Evolutionary conservation across 2,888 invertebrate genomes (phyloP), one percentile per base, ranked within the genome.

Genomic region (Notodonta dromedarius): DNA sequence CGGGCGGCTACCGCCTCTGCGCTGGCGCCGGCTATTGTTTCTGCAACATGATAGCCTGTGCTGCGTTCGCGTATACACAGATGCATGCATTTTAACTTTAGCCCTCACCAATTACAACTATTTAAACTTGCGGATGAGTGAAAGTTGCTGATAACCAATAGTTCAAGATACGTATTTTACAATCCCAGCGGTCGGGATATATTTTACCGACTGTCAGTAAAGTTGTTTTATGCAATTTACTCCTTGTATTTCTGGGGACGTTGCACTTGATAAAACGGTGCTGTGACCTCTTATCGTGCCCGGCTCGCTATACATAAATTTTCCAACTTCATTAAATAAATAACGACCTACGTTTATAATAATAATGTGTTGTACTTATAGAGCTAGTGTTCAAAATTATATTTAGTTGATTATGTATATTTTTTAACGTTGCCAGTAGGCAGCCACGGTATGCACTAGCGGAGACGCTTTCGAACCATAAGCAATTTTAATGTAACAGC

Each of bases 211-310:
- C 55, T 16, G 16, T 12, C 51, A 16, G 24, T 24, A 24, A 57
- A 11, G 16, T 57, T 24, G 57, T 35, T 58, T 56, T 50, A 51
- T 62, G 62, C 65, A 57, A 64, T 70, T 61, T 69, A 66, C 62
- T 66, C 61, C 61, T 62, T 73, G 72, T 70, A 71, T 74, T 72
- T 67, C 69, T 64, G 62, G 71, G 78, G 79, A 60, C 79, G 71
- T 73, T 77, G 80, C 70, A 70, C 78, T 73, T 55, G 63, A 61
- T 75, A 72, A 77, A 70, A 63, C 56, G 58, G 63, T 63, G 61
- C 65, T 72, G 70, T 82, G 86, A 86, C 84, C 86, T 83, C 77
- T 86, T 85, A 86, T 86, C 84, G 75, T 61, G 70, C 61, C 59
- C 62, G 58, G 61, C 50, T 63, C 64, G 60, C 62, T 62, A 63